These are phyloP conservation scores for Rhinichthys osculus DNA, from an alignment of 2,797 vertebrate species.

Conservation along the genomic window DNA sequence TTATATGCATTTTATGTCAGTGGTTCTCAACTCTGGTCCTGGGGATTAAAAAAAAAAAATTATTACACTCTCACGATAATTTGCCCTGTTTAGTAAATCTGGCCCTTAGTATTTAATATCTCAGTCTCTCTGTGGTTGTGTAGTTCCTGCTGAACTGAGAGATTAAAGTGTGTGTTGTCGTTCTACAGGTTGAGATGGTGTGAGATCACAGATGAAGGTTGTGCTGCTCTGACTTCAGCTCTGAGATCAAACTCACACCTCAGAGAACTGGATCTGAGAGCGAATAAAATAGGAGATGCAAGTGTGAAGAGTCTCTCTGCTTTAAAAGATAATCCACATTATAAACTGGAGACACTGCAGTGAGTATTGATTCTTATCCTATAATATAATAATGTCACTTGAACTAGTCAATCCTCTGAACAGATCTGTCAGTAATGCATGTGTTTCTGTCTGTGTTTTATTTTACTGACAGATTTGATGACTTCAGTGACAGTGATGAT, in stretches of 20 bases:
- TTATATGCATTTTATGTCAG: neutral
- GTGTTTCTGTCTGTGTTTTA: too few species aligned
- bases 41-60: too few species aligned
- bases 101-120: neutral
- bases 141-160: neutral
- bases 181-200: neutral
- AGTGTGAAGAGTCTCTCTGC: neutral
- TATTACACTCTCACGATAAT: too few species aligned
- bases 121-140: neutral
- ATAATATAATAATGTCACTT: neutral
- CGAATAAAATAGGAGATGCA: neutral
- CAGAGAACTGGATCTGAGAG: neutral
- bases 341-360: neutral
- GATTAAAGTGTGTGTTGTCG: neutral
- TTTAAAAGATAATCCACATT: neutral
- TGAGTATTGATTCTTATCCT: neutral
- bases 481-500: too few species aligned
- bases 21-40: too few species aligned
- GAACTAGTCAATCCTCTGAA: neutral
- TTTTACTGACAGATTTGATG: neutral
- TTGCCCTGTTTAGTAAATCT: too few species aligned
- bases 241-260: conserved; percentile 9
- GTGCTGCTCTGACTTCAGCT: neutral
- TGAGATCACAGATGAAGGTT: neutral
- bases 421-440: too few species aligned